Evolutionary conservation across 2,888 invertebrate genomes (phyloP).

Genomic region (Drosophila lutescens): DNA sequence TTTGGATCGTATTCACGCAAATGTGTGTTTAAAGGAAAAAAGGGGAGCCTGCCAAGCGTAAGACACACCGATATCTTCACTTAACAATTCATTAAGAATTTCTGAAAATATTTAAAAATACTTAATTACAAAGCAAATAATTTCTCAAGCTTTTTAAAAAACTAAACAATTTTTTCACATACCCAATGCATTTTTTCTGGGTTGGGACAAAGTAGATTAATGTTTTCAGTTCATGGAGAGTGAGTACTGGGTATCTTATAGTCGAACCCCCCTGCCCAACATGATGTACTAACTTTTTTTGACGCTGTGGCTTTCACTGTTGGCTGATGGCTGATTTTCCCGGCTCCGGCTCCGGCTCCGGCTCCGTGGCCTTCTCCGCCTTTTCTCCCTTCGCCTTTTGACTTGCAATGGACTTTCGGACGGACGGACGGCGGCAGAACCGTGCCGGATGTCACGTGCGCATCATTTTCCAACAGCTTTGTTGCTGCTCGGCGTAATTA

Average conservation of each 20-base stretch:
- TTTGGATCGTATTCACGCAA: background rate
- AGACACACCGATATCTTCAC: no score
- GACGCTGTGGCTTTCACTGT: constrained; percentile 38
- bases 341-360: constrained; percentile 6
- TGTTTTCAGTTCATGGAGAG: background rate
- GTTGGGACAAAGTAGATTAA: no score
- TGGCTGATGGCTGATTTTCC: constrained; percentile 41
- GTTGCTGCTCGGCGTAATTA: constrained; percentile 59
- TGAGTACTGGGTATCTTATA: background rate
- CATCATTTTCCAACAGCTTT: constrained; percentile 75
- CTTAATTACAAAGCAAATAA: no score
- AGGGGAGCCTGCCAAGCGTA: no score
- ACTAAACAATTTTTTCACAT: no score
- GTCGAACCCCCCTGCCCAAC: background rate
- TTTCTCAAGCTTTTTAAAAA: no score
- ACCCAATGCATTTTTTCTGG: no score
- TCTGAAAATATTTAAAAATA: no score
- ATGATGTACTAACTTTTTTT: background rate
- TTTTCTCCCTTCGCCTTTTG: constrained; percentile 23
- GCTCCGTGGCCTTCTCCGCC: constrained; percentile 3
- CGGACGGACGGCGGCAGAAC: constrained; percentile 20
- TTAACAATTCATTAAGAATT: no score
- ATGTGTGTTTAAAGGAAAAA: no score
- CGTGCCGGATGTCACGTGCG: constrained; percentile 72
- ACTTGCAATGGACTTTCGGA: constrained; percentile 22